Conservation (phyloP, 2,113 vertebrate species). For the Panurus biarmicus region DNA sequence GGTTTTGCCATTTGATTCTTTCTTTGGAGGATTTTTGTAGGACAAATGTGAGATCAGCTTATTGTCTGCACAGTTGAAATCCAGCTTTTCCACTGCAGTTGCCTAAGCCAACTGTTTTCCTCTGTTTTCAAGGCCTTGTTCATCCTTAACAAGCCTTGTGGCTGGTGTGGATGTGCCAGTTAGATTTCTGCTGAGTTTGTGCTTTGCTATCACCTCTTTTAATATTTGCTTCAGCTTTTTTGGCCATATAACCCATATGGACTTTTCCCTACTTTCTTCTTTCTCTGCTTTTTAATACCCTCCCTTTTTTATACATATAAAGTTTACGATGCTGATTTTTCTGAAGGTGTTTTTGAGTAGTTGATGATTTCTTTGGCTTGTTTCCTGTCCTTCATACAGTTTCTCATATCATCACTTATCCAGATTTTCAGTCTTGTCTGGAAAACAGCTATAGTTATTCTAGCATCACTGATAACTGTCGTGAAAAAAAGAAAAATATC, state of each 20-base stretch:
- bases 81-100: neutral
- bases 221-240: slow-evolving; percentile 9
- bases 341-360: slow-evolving; percentile 58
- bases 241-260: neutral
- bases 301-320: neutral
- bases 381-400: slow-evolving; percentile 39
- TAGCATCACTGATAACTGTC: slow-evolving; percentile 38
- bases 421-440: slow-evolving; percentile 45
- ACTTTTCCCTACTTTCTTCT: slow-evolving; percentile 28
- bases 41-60: neutral
- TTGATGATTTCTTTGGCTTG: slow-evolving; percentile 55
- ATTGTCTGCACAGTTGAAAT: neutral
- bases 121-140: slow-evolving; percentile 22
- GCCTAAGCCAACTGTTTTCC: neutral
- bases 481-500: neutral
- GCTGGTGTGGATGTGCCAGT: slow-evolving; percentile 21
- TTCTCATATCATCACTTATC: slow-evolving; percentile 42
- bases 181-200: slow-evolving; percentile 17
- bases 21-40: neutral
- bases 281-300: slow-evolving; percentile 10
- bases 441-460: slow-evolving; percentile 30
- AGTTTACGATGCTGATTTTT: slow-evolving; percentile 40
- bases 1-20: neutral
- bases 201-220: slow-evolving; percentile 14
- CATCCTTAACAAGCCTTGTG: neutral